Evolutionary conservation across 1,140 invertebrate species (phyloP).

Genomic region (Probaryconus sp.): DNA sequence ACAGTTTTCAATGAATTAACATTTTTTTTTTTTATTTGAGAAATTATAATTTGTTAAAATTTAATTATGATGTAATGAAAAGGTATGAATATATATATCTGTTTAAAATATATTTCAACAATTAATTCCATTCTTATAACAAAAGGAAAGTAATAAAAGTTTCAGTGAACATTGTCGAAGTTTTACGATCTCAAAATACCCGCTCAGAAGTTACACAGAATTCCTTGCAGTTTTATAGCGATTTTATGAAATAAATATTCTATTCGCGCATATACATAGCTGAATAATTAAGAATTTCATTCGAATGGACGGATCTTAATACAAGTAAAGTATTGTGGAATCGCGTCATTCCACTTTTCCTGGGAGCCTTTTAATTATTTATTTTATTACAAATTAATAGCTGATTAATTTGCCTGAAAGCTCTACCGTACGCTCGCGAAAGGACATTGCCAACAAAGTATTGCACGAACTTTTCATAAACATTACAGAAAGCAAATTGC

Average conservation of each 20-base stretch:
- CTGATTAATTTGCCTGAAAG: conserved; percentile 3
- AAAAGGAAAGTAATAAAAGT: conserved; percentile 2
- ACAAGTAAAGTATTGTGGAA: not conserved
- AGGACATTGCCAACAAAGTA: conserved; percentile 3
- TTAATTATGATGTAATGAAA: no score
- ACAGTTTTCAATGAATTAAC: no score
- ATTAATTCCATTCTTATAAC: no score
- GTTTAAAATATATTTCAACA: no score
- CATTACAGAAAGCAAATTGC: conserved; percentile 6
- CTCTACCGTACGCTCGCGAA: not conserved
- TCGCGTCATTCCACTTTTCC: not conserved
- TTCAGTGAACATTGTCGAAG: not conserved
- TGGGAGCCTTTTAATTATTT: conserved; percentile 4
- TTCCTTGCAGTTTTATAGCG: conserved; percentile 3
- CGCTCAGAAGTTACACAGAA: not conserved
- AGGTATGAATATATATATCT: no score
- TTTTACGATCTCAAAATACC: conserved; percentile 2
- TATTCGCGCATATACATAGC: conserved; percentile 1
- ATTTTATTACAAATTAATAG: conserved; percentile 9
- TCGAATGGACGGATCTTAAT: no score
- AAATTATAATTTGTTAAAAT: no score
- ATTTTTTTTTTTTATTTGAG: no score
- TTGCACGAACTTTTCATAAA: conserved; percentile 20
- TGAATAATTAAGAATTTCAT: conserved; percentile 13
- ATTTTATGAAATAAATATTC: conserved; percentile 25